Evolutionary conservation across 2,888 invertebrate species (phyloP), one percentile per base, ranked within the genome.

Genomic region (Dasysyrphus tricinctus): DNA sequence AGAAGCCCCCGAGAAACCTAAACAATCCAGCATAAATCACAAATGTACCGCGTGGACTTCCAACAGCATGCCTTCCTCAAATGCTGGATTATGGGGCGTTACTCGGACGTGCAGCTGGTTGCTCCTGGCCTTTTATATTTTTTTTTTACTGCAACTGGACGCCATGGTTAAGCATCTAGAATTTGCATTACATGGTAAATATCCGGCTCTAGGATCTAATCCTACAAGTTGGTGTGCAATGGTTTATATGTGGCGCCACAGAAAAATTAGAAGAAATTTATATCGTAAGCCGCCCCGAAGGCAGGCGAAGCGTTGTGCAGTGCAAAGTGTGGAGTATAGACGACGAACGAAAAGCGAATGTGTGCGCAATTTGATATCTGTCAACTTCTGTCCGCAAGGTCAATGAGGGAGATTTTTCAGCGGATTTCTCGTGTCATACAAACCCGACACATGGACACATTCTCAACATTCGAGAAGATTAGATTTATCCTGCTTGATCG

Each of bases 381-480:
- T 82, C 81, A 78, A 86, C 86, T 86, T 86, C 86, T 86, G 86
- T 86, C 86, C 81, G 86, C 86, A 82, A 86, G 86, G 86, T 86
- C 86, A 86, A 86, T 79, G 86, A 54, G 67, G 86, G 59, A 78
- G 70, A 86, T 86, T 81, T 78, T 72, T 86, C 75, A 86, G 63
- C 57, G 74, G 78, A 79, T 86, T 79, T 86, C 75, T 72, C 73
- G 80, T 77, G 76, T 80, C 84, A 76, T 59, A 72, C 70, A 83
- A 72, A 69, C 56, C 47, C 16, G 51, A 19, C 73, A 69, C 72
- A 37, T 57, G 47, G 75, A 73, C 75, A 69, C 74, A 77, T 73
- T 72, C 70, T 72, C 74, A 72, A 54, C 77, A 73, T 73, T 75
- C 47, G 47, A 39, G 61, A 63, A 82, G 86, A 86, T 82, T 81